Conservation (phyloP, 2,888 invertebrate species). For the Drosophila affinis region DNA sequence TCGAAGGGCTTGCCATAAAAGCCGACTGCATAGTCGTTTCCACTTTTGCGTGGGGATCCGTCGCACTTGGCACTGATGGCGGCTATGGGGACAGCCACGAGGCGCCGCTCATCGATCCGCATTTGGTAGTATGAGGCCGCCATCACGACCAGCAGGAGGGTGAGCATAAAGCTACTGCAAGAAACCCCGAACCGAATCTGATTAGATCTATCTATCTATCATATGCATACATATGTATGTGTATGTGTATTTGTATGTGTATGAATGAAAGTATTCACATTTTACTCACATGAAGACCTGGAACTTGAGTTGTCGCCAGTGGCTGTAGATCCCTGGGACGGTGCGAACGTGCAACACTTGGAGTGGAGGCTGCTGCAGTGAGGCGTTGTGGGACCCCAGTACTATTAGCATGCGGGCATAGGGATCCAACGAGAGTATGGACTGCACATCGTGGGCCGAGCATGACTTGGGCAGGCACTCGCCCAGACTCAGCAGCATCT, state of each 20-base stretch:
- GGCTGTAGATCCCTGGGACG: slow-evolving; percentile 88
- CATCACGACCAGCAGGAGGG: slow-evolving; percentile 83
- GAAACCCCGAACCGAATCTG: not conserved
- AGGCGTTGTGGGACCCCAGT: slow-evolving; percentile 57
- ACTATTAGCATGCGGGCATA: slow-evolving; percentile 77
- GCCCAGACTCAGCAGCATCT: slow-evolving; percentile 88
- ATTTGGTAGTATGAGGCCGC: slow-evolving; percentile 88
- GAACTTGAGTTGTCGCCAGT: slow-evolving; percentile 87
- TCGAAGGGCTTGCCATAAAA: slow-evolving; percentile 81
- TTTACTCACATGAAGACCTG: slow-evolving; percentile 87
- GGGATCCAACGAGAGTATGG: slow-evolving; percentile 83
- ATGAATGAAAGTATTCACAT: not conserved
- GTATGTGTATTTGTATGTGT: not conserved
- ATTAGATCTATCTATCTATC: not conserved
- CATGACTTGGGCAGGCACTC: slow-evolving; percentile 90
- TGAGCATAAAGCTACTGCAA: slow-evolving; percentile 74
- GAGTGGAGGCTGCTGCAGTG: slow-evolving; percentile 77
- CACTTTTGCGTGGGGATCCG: slow-evolving; percentile 64
- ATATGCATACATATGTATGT: no score
- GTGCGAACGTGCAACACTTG: slow-evolving; percentile 86
- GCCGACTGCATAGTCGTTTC: slow-evolving; percentile 53
- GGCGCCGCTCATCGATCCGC: slow-evolving; percentile 80
- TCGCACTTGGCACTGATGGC: slow-evolving; percentile 79
- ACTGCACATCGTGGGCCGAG: slow-evolving; percentile 85
- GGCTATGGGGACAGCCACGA: slow-evolving; percentile 62